Percentiles rank a stretch among this genome's conserved stretches.
These are phyloP conservation scores for Pomacea maculata DNA, from an alignment of 1,140 invertebrate species.

Conservation along the genomic window DNA sequence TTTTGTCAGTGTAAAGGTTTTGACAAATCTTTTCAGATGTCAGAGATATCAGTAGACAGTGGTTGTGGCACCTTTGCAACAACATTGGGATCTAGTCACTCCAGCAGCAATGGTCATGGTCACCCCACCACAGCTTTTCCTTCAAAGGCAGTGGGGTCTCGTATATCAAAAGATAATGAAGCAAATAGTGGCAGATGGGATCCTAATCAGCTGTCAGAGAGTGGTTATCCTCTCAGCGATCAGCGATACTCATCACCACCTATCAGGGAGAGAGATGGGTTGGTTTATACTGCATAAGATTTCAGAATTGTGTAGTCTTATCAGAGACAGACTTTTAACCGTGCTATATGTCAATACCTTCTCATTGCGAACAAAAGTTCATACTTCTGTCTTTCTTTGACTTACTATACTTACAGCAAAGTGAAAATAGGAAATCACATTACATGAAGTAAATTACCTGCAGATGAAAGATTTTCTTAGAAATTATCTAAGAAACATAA, in stretches of 20 bases:
- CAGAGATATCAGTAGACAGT: slow-evolving; percentile 64
- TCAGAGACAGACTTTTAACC: too few species aligned
- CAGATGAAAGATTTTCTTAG: too few species aligned
- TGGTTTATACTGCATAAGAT: too few species aligned
- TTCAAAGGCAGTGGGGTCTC: slow-evolving; percentile 22
- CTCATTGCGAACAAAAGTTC: too few species aligned
- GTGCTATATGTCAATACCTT: too few species aligned
- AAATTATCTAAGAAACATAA: too few species aligned
- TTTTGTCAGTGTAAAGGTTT: not conserved
- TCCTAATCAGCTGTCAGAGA: not conserved
- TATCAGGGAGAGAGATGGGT: slow-evolving; percentile 45
- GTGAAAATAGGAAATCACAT: too few species aligned
- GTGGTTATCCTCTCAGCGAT: slow-evolving; percentile 28
- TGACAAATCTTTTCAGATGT: slow-evolving; percentile 36
- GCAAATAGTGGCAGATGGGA: not conserved
- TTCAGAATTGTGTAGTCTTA: too few species aligned
- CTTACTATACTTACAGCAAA: not conserved
- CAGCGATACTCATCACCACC: slow-evolving; percentile 49
- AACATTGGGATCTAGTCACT: slow-evolving; percentile 31
- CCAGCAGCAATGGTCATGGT: slow-evolving; percentile 26
- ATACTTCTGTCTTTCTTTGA: slow-evolving; percentile 18
- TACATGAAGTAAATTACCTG: too few species aligned
- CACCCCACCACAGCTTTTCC: slow-evolving; percentile 48
- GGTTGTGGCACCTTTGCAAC: slow-evolving; percentile 61
- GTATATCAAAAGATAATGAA: slow-evolving; percentile 44